Base-by-base conservation (phyloP, 1,140 invertebrate genomes). In the Bombus turneri region DNA sequence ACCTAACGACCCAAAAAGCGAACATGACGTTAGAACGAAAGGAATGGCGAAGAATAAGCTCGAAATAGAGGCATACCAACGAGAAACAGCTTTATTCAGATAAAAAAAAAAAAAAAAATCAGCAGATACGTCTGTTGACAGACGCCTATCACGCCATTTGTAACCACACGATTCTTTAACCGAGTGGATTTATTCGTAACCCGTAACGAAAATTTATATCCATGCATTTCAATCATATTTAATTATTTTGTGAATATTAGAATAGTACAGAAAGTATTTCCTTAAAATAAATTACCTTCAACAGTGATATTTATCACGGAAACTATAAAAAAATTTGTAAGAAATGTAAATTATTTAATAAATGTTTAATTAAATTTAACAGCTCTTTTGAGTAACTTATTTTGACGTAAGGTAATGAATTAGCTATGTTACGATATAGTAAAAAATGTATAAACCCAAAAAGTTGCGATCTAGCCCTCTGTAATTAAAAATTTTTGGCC, bases 1-100 rank as follows among this genome's bases (percentile, higher is more conserved):
- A 87, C 62, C 18, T 87, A 47, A 71, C 39, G 39, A 83, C 18
- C 82, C 76, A 39, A 87, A 84, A 84, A 84, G 59, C 34, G 9
- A 28, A 1, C 59, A 62, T 53, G 41, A 47, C 80, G 75, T 80
- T 84, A 87, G 62, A 34, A 9, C 66, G 62, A 57, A 79, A 71
- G 75, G 37, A 68, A 69, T 37, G 43, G 31, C 43, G 47, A 80
- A 87, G 76, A 80, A 87, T 72, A 87, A 71, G 73, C 31, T n/a
- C 12, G 13, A 25, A 75, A 80, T 81, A 9, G 72, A n/a, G 86
- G 74, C 77, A 81, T 59, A 59, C 39, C 39, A 18, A 31, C 15
- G 39, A 77, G 22, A 77, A 85, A 81, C 76, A 77, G 37, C 77
- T 85, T 85, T 77, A 57, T 87, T 73, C 57, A 37, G 59, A 77